phyloP scores from a whole-genome alignment of 2,113 vertebrate species.

The Rynchops niger region DNA sequence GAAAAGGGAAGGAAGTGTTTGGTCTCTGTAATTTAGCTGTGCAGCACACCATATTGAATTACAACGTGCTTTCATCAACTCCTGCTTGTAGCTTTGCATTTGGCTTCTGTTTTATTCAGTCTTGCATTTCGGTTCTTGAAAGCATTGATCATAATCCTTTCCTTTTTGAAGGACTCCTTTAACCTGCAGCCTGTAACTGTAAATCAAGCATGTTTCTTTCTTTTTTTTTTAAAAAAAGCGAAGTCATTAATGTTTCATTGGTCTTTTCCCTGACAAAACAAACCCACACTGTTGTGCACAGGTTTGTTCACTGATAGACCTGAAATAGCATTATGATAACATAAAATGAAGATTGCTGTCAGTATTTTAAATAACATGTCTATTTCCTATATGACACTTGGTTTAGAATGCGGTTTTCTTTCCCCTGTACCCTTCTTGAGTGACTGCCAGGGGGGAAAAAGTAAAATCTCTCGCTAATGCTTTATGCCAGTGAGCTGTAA shows the following conservation, averaged over 20 bases:
- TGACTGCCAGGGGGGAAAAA: accelerated
- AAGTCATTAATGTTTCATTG: neutral
- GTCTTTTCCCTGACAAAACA: neutral
- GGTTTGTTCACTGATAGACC: neutral
- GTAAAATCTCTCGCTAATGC: neutral
- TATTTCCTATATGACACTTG: neutral
- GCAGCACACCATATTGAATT: constrained; percentile 59
- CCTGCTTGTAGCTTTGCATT: constrained; percentile 53
- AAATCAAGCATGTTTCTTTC: neutral
- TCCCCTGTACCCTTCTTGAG: neutral
- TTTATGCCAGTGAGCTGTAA: neutral
- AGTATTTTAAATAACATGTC: neutral
- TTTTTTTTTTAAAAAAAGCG: neutral
- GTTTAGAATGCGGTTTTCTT: neutral
- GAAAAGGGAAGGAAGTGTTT: constrained; percentile 13
- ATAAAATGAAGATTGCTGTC: neutral
- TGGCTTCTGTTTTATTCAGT: neutral
- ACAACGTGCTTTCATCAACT: constrained; percentile 69
- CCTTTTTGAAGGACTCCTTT: neutral
- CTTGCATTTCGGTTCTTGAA: neutral
- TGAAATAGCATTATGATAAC: neutral
- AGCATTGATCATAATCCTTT: neutral
- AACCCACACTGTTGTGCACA: neutral
- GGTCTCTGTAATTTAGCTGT: constrained; percentile 27
- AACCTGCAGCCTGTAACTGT: neutral